Percentiles rank a stretch among this genome's conserved stretches.
phyloP scores from a whole-genome alignment of 2,888 invertebrate species.

The Miltochrista miniata region DNA sequence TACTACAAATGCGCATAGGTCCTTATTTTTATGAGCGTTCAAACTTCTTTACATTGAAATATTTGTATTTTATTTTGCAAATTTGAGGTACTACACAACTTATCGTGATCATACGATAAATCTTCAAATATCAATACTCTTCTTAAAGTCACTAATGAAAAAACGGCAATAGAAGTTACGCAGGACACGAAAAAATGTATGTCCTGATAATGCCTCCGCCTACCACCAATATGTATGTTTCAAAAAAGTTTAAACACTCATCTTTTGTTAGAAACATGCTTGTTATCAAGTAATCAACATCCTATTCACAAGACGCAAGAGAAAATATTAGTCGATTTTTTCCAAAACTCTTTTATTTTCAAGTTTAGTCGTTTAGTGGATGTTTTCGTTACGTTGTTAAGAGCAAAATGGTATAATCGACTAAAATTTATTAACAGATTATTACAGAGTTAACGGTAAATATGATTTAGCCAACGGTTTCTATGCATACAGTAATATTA shows the following conservation, averaged over 20 bases:
- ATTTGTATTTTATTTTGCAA: too few species aligned
- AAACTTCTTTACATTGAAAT: too few species aligned
- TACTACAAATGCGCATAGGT: neutral
- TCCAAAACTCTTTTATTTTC: too few species aligned
- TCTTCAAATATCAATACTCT: too few species aligned
- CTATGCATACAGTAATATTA: neutral
- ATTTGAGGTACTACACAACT: too few species aligned
- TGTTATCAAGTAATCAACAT: neutral
- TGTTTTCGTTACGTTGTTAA: neutral
- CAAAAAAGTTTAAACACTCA: neutral
- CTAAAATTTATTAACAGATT: neutral
- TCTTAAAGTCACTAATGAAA: too few species aligned
- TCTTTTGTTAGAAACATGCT: conserved; percentile 2
- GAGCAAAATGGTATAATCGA: neutral
- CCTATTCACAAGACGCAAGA: conserved; percentile 1
- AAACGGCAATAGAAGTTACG: too few species aligned
- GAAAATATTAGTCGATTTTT: neutral
- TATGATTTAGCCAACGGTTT: neutral
- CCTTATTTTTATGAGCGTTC: neutral
- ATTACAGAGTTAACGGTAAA: neutral
- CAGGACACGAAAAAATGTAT: too few species aligned
- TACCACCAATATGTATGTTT: too few species aligned
- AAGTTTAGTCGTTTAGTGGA: too few species aligned
- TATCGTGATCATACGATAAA: too few species aligned
- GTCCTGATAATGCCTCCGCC: too few species aligned